These are phyloP conservation scores for Ctenochaetus hawaiiensis DNA, from an alignment of 2,797 vertebrate species.

Conservation along the genomic window DNA sequence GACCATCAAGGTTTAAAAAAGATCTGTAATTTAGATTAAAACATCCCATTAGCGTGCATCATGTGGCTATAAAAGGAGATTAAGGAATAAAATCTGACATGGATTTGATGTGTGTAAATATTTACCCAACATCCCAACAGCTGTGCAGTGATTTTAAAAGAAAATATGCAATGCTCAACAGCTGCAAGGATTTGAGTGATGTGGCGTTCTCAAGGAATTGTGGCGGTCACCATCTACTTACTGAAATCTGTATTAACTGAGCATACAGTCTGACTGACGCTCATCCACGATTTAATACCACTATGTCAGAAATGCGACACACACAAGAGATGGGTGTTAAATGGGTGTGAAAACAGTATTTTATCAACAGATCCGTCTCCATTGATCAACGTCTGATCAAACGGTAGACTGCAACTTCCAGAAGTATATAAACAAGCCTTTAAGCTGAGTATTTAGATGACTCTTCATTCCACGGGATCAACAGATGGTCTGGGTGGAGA, in stretches of 20 bases:
- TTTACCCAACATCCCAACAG: constrained; percentile 21
- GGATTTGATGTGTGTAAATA: neutral
- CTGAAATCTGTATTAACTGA: constrained; percentile 30
- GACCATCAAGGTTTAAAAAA: constrained; percentile 25
- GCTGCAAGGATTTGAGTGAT: constrained; percentile 34
- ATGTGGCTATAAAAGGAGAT: constrained; percentile 21
- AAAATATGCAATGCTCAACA: constrained; percentile 20
- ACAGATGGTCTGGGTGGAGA: constrained; percentile 79
- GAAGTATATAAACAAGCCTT: constrained; percentile 26
- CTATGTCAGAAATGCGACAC: neutral
- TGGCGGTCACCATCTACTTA: constrained; percentile 45
- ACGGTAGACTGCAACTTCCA: constrained; percentile 4
- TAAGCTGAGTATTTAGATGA: constrained; percentile 36
- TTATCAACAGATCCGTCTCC: neutral
- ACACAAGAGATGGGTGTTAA: neutral
- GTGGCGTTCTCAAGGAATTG: constrained; percentile 31
- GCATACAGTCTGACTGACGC: constrained; percentile 27
- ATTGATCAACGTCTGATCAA: constrained; percentile 3
- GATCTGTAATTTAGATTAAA: constrained; percentile 48
- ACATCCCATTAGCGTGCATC: constrained; percentile 25
- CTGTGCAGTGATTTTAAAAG: constrained; percentile 12
- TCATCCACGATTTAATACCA: neutral
- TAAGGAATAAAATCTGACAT: neutral
- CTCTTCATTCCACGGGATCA: constrained; percentile 59
- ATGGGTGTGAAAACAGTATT: neutral